Percentiles rank a stretch among this genome's conserved stretches.
Conservation (phyloP, 2,888 invertebrate genomes). For the Leucophora obtusa region DNA sequence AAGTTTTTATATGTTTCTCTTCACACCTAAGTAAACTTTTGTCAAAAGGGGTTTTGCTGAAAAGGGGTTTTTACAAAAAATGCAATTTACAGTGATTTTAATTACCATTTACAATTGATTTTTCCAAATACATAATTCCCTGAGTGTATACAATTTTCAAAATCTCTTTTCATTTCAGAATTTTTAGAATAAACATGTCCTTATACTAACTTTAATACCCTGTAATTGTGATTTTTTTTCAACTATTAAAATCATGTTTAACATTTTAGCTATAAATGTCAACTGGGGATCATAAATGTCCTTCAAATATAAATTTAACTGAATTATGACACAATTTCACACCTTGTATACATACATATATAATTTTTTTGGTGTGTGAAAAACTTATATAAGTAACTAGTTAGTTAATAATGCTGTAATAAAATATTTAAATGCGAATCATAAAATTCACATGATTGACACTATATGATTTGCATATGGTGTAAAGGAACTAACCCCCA, state of each 20-base stretch:
- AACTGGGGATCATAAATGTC: constrained; percentile 53
- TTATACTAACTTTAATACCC: not conserved
- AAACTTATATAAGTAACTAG: constrained; percentile 9
- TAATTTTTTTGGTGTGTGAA: constrained; percentile 10
- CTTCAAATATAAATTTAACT: constrained; percentile 57
- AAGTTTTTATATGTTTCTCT: no score
- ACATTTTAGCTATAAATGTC: constrained; percentile 52
- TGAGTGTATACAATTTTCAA: no score
- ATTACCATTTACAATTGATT: no score
- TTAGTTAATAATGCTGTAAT: constrained; percentile 53
- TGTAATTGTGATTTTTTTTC: not conserved
- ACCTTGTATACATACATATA: constrained; percentile 32
- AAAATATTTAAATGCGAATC: constrained; percentile 52
- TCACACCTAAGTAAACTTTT: no score
- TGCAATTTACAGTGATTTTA: no score
- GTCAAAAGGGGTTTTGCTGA: no score
- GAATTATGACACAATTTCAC: constrained; percentile 56
- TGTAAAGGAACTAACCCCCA: not conserved
- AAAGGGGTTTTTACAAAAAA: no score
- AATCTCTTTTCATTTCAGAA: no score
- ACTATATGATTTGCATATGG: constrained; percentile 49
- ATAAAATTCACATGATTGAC: constrained; percentile 49
- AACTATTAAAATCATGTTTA: constrained; percentile 46
- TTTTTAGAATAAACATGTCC: no score
- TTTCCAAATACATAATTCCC: no score